phyloP scores from a whole-genome alignment of 2,888 invertebrate genomes.

The Sinotaia quadrata region DNA sequence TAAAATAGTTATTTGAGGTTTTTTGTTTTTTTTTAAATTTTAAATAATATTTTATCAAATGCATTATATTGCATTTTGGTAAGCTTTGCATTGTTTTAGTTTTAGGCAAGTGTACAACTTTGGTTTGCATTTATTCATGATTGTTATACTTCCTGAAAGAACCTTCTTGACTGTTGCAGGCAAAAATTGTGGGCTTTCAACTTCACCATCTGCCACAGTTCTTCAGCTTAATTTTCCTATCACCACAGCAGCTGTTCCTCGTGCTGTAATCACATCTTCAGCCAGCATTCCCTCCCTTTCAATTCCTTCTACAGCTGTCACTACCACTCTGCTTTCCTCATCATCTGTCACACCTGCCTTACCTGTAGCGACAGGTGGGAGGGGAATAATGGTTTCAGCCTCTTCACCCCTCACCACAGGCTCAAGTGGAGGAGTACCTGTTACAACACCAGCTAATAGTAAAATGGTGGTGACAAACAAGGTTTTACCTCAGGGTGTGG shows the following conservation, averaged over 20 bases:
- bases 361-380: conserved; percentile 13
- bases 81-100: too few species aligned
- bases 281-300: conserved; percentile 20
- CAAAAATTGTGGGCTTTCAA: conserved; percentile 66
- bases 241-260: conserved; percentile 30
- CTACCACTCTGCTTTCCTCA: conserved; percentile 11
- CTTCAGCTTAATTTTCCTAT: conserved; percentile 67
- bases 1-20: too few species aligned
- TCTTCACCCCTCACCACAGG: conserved; percentile 1
- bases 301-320: conserved; percentile 3
- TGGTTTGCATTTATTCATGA: too few species aligned
- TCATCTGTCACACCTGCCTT: conserved; percentile 16
- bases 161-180: conserved; percentile 43
- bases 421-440: conserved; percentile 21
- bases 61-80: too few species aligned
- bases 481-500: conserved; percentile 19
- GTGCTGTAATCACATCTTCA: conserved; percentile 23
- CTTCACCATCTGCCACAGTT: conserved; percentile 67
- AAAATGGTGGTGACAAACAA: conserved; percentile 28
- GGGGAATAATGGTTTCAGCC: neutral
- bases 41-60: too few species aligned
- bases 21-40: too few species aligned
- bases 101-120: too few species aligned
- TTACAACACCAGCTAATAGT: too few species aligned
- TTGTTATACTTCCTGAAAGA: too few species aligned